These are phyloP conservation scores for Caenorhabditis sp. DNA, from an alignment of 2,888 invertebrate genomes.

Conservation along the genomic window DNA sequence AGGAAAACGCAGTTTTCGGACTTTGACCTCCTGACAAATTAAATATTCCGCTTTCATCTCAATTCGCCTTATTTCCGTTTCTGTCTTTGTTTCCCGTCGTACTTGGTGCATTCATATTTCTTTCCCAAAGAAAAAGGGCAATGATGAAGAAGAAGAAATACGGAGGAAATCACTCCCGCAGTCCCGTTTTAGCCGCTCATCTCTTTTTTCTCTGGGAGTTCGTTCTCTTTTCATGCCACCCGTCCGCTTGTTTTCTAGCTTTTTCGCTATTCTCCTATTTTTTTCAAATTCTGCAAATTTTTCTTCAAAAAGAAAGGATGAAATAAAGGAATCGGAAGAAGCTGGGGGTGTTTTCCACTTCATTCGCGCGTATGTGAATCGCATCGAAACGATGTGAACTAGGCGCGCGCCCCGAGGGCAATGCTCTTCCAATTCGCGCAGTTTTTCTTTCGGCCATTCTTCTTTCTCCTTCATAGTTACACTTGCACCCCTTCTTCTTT, in stretches of 20 bases:
- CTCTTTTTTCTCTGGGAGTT: not conserved
- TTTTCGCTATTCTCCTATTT: not conserved
- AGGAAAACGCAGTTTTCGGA: not conserved
- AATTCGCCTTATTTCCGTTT: slow-evolving; percentile 8
- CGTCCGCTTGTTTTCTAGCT: not conserved
- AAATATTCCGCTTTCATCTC: slow-evolving; percentile 17
- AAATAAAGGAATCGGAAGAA: slow-evolving; percentile 35
- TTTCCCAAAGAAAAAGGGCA: not conserved
- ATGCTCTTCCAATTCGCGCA: slow-evolving; percentile 65
- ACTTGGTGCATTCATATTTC: slow-evolving; percentile 1
- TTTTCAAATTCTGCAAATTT: slow-evolving; percentile 2
- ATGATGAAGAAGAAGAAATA: not conserved
- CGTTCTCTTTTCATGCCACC: not conserved
- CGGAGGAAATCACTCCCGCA: not conserved
- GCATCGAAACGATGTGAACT: slow-evolving; percentile 63
- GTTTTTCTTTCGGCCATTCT: slow-evolving; percentile 60
- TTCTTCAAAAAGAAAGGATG: slow-evolving; percentile 28
- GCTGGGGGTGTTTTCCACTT: slow-evolving; percentile 56
- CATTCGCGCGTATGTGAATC: slow-evolving; percentile 62
- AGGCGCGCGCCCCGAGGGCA: slow-evolving; percentile 62
- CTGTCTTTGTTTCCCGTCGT: not conserved
- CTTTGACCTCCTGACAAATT: slow-evolving; percentile 4
- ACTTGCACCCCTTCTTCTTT: slow-evolving; percentile 50
- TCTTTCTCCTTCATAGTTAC: slow-evolving; percentile 55
- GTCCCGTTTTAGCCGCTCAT: not conserved